phyloP scores from a whole-genome alignment of 2,888 invertebrate genomes.

The Hirtodrosophila trivittata region DNA sequence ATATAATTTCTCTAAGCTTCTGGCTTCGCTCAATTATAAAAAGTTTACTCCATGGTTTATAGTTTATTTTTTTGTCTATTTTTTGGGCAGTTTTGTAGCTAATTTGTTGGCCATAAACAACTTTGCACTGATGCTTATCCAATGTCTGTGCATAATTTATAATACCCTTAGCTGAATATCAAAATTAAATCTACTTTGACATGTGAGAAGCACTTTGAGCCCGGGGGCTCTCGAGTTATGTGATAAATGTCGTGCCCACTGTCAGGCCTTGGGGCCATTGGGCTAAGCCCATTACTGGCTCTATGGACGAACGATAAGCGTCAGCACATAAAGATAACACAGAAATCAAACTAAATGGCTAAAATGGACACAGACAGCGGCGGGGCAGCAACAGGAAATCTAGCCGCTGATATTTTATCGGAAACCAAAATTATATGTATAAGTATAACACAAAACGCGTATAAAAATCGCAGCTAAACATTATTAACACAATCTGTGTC shows the following conservation, averaged over 20 bases:
- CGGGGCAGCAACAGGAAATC: slow-evolving; percentile 71
- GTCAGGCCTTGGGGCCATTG: slow-evolving; percentile 23
- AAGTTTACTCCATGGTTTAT: too few relatives aligned
- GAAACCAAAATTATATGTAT: slow-evolving; percentile 11
- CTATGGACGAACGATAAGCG: slow-evolving; percentile 63
- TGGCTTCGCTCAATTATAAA: too few relatives aligned
- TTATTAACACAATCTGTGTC: slow-evolving; percentile 70
- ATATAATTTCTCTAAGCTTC: too few relatives aligned
- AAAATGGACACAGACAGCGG: slow-evolving; percentile 68
- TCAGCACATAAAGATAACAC: slow-evolving; percentile 73
- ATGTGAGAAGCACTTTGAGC: slow-evolving; percentile 28
- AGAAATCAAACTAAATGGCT: slow-evolving; percentile 78
- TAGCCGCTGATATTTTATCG: slow-evolving; percentile 62
- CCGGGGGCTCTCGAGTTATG: slow-evolving; percentile 20
- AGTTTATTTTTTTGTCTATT: too few relatives aligned
- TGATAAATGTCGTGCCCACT: slow-evolving; percentile 49
- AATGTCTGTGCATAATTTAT: slow-evolving; percentile 11
- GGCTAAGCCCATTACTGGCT: slow-evolving; percentile 69
- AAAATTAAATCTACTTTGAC: slow-evolving; percentile 17
- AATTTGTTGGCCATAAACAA: not conserved
- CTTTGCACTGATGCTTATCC: slow-evolving; percentile 1
- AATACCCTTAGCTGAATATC: slow-evolving; percentile 19
- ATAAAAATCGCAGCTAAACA: slow-evolving; percentile 78
- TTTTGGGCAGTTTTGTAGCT: too few relatives aligned
- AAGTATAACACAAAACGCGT: slow-evolving; percentile 37